Evolutionary conservation across 64 coral and sea anemone genomes (phyloP).

Genomic region (Astreopora myriophthalma): DNA sequence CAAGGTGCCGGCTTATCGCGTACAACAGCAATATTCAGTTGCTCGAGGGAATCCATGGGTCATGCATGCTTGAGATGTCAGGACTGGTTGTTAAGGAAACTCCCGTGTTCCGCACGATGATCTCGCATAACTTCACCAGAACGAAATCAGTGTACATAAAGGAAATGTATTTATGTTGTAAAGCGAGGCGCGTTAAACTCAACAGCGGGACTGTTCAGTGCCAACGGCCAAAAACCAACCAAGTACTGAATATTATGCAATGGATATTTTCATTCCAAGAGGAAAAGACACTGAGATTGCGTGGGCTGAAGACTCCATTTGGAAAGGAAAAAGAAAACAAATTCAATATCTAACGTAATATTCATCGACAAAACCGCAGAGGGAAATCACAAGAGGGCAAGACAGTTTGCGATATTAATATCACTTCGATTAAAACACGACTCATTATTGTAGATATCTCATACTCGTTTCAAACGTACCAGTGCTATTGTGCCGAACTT

Average conservation of each 20-base stretch:
- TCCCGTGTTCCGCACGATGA: background rate
- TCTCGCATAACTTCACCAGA: background rate
- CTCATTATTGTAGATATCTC: background rate
- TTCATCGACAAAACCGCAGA: conserved; percentile 28
- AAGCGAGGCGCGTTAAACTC: background rate
- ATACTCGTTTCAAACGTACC: background rate
- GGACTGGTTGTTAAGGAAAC: background rate
- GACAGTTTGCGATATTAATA: conserved; percentile 11
- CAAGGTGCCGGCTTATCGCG: conserved; percentile 7
- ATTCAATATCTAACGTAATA: conserved; percentile 34
- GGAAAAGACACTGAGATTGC: background rate
- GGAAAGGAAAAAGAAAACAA: background rate
- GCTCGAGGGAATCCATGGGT: background rate
- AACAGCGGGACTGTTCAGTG: conserved; percentile 20
- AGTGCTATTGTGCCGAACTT: background rate
- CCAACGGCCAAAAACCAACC: background rate
- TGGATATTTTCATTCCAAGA: background rate
- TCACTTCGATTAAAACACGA: conserved; percentile 4
- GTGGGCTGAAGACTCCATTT: background rate
- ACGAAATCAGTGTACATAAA: conserved; percentile 16
- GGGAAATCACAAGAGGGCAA: background rate
- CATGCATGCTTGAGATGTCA: conserved; percentile 39
- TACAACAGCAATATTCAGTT: conserved; percentile 27
- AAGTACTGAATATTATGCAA: background rate
- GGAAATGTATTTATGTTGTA: conserved; percentile 21